These are phyloP conservation scores for Physocephala rufipes DNA, from an alignment of 2,888 invertebrate species.

Conservation along the genomic window DNA sequence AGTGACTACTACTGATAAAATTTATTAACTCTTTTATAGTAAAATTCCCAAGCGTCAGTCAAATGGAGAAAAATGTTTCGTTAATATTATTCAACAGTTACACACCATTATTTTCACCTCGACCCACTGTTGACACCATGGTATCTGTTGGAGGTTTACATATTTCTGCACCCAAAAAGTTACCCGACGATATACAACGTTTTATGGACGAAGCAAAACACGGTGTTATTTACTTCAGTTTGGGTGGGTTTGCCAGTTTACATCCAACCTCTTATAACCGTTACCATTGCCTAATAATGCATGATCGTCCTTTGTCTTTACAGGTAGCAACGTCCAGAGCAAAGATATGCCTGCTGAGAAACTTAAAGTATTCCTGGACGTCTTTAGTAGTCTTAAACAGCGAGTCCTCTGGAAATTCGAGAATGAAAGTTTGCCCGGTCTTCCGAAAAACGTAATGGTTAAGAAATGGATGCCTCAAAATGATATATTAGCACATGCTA, in stretches of 20 bases:
- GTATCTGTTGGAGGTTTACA: conserved; percentile 70
- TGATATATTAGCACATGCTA: conserved; percentile 67
- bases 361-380: conserved; percentile 61
- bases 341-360: conserved; percentile 64
- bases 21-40: conserved; percentile 39
- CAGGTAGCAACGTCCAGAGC: conserved; percentile 66
- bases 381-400: conserved; percentile 64
- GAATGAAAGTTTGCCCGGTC: conserved; percentile 58
- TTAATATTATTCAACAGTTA: conserved; percentile 68
- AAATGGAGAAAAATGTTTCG: conserved; percentile 66
- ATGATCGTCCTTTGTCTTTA: neutral
- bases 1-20: neutral
- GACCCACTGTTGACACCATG: conserved; percentile 66
- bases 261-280: neutral
- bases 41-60: conserved; percentile 61
- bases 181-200: conserved; percentile 61
- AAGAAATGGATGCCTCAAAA: conserved; percentile 69
- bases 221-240: conserved; percentile 68
- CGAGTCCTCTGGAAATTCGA: conserved; percentile 68
- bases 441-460: conserved; percentile 66
- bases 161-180: conserved; percentile 62
- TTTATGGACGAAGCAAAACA: conserved; percentile 64
- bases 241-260: conserved; percentile 53
- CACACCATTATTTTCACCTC: conserved; percentile 65
- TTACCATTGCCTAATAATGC: neutral